Conservation (phyloP, 2,113 vertebrate genomes). For the Marcusenius ussheri region DNA sequence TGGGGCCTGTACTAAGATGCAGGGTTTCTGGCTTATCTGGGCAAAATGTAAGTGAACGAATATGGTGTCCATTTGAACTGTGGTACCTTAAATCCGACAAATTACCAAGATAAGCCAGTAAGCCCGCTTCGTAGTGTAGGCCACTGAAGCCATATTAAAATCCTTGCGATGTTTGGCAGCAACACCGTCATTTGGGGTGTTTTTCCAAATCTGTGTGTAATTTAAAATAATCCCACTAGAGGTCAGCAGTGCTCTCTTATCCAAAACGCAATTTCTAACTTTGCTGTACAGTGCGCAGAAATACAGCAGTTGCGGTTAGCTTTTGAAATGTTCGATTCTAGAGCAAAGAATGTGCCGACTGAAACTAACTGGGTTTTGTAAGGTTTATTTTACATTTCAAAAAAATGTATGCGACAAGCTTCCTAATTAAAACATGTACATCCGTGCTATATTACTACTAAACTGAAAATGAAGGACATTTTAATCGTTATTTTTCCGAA, state of each 20-base stretch:
- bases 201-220: background rate
- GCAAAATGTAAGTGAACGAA: too few relatives aligned
- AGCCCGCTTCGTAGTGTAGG: too few relatives aligned
- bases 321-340: background rate
- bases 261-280: background rate
- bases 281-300: background rate
- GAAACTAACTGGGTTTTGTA: background rate
- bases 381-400: background rate
- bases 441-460: background rate
- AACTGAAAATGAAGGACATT: background rate
- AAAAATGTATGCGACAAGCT: background rate
- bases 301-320: background rate
- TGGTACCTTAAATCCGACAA: too few relatives aligned
- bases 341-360: background rate
- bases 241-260: constrained; percentile 20
- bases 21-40: too few relatives aligned
- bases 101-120: too few relatives aligned
- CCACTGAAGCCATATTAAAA: background rate
- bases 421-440: background rate
- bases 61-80: too few relatives aligned
- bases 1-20: too few relatives aligned
- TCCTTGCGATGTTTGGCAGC: background rate
- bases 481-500: background rate
- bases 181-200: background rate
- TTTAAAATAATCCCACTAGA: constrained; percentile 27